Evolutionary conservation across 2,113 vertebrate genomes (phyloP).

Genomic region (Nothobranchius furzeri): DNA sequence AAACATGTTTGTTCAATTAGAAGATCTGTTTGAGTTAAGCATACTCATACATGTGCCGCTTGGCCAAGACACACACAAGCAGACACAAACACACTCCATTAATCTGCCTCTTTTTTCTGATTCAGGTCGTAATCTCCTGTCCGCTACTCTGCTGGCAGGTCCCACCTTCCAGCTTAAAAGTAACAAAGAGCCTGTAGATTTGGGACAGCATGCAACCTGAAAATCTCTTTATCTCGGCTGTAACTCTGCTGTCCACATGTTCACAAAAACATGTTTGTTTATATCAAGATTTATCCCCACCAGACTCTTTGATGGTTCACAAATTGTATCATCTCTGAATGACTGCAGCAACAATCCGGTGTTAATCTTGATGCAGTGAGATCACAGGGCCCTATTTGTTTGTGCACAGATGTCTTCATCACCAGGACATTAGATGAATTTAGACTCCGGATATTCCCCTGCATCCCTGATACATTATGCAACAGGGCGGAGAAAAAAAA

Average conservation of each 20-base stretch:
- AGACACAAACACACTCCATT: slow-evolving; percentile 28
- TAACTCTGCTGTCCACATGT: slow-evolving; percentile 26
- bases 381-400: slow-evolving; percentile 51
- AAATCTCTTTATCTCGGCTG: slow-evolving; percentile 45
- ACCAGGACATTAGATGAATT: slow-evolving; percentile 64
- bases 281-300: not conserved
- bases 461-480: slow-evolving; percentile 27
- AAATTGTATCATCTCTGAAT: not conserved
- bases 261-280: not conserved
- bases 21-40: slow-evolving; percentile 22
- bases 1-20: slow-evolving; percentile 36
- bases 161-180: slow-evolving; percentile 66
- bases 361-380: slow-evolving; percentile 36
- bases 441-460: slow-evolving; percentile 2
- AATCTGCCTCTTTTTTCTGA: slow-evolving; percentile 65
- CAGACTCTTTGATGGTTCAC: not conserved
- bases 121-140: slow-evolving; percentile 72
- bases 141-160: slow-evolving; percentile 61
- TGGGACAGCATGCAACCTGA: slow-evolving; percentile 47
- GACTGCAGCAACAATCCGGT: slow-evolving; percentile 29
- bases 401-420: slow-evolving; percentile 66
- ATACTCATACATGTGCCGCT: not conserved
- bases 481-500: too few relatives aligned
- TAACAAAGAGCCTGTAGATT: slow-evolving; percentile 64
- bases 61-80: slow-evolving; percentile 6